Conservation (phyloP, 2,888 invertebrate genomes). For the Drosophila flavopinicola region DNA sequence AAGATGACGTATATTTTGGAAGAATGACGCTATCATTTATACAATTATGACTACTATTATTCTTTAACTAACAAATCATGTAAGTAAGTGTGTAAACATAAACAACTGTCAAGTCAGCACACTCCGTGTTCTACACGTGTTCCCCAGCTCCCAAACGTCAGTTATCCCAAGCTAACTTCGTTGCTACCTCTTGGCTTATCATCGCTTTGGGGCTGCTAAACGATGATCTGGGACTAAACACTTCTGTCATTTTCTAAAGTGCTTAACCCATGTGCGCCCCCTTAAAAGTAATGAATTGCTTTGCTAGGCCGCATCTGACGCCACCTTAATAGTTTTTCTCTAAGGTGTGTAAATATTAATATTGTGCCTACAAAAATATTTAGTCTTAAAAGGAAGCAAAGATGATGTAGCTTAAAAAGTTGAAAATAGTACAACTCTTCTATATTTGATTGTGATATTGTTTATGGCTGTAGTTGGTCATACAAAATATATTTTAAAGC, state of each 20-base stretch:
- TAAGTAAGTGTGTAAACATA: constrained; percentile 4
- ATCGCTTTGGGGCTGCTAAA: not conserved
- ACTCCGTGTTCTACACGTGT: constrained; percentile 6
- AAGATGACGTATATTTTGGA: constrained; percentile 23
- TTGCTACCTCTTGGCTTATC: constrained; percentile 17
- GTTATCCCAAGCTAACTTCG: not conserved
- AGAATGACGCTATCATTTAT: not conserved
- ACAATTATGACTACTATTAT: not conserved
- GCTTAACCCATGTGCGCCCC: constrained; percentile 1
- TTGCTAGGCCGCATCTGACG: too few relatives aligned
- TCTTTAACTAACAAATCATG: not conserved
- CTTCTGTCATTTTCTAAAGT: not conserved
- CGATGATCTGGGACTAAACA: not conserved
- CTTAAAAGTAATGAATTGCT: too few relatives aligned
- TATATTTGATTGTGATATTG: too few relatives aligned
- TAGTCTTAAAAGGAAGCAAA: too few relatives aligned
- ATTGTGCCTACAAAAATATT: too few relatives aligned
- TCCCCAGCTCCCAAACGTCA: not conserved
- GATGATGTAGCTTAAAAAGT: too few relatives aligned
- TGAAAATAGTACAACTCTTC: too few relatives aligned
- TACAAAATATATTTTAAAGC: too few relatives aligned
- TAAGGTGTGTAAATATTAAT: too few relatives aligned
- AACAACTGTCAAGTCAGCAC: not conserved
- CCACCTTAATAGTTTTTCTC: too few relatives aligned
- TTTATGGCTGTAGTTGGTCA: too few relatives aligned